Percentiles rank a stretch among this genome's conserved stretches.
Evolutionary conservation across 2,888 invertebrate genomes (phyloP).

Genomic region (Pardosa pseudoannulata): DNA sequence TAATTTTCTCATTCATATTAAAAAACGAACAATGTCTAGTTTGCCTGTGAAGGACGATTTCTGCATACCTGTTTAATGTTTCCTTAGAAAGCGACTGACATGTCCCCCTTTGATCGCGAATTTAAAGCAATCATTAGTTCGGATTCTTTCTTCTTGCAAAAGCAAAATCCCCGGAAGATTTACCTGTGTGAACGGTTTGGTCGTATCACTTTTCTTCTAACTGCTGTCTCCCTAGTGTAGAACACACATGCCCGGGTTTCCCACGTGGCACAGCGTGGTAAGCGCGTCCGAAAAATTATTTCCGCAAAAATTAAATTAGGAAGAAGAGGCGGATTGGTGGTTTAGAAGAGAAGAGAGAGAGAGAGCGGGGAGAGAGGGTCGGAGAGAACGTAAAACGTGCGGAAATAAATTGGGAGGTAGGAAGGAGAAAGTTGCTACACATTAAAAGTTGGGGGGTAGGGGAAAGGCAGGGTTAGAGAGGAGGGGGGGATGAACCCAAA

Average conservation of each 20-base stretch:
- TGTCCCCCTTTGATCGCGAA: too few relatives aligned
- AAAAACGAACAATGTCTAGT: too few relatives aligned
- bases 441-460: constrained; percentile 7
- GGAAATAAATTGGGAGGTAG: constrained; percentile 43
- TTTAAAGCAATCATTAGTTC: too few relatives aligned
- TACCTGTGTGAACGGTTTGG: background rate
- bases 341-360: background rate
- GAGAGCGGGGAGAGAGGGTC: background rate
- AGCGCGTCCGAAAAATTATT: constrained; percentile 8
- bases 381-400: constrained; percentile 14
- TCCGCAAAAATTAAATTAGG: constrained; percentile 63
- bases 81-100: too few relatives aligned
- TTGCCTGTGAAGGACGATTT: too few relatives aligned
- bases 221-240: background rate
- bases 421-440: constrained; percentile 3
- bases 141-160: too few relatives aligned
- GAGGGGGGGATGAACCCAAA: constrained; percentile 12
- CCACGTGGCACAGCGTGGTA: background rate
- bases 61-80: too few relatives aligned
- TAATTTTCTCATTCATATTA: too few relatives aligned
- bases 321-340: background rate
- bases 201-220: constrained; percentile 31
- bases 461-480: too few relatives aligned
- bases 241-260: background rate
- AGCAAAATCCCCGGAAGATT: background rate